Base-by-base conservation (phyloP, 2,113 vertebrate genomes). In the Hypanus sabinus region DNA sequence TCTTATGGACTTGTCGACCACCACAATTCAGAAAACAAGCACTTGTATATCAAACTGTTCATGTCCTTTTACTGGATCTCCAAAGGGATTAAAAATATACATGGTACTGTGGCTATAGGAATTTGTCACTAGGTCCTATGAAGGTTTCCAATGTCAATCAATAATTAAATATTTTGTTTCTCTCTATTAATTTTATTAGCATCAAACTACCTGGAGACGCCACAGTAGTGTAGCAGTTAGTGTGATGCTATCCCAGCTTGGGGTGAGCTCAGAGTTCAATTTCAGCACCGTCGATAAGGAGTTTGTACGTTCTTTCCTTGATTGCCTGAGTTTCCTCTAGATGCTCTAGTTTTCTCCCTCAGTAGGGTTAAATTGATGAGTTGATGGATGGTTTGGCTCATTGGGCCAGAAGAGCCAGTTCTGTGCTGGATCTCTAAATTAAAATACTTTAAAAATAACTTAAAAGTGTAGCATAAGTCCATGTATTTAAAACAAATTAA, bases 21-120 rank as follows among this genome's bases (percentile, higher is more conserved):
- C 91, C 91, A 93, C 9, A 12, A 73, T 55, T 93, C 70, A 93
- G 24, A 93, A 22, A 75, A 46, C 36, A 24, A 92, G 36, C 90
- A 38, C 68, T 22, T 0, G 73, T 38, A 14, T 55, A 55, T 71
- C 91, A 93, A 70, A 38, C 60, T 75, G 20, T 3, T 71, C 91
- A 36, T 36, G 33, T 33, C 33, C 90, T 12, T 92, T 92, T 38
- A 71, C 18, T 92, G 5, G 90, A 92, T 65, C 90, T 38, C 70
- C 91, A 93, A 55, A 33, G 68, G 70, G 36, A 93, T 73, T 16
- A 93, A 93, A 93, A 70, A 38, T 11, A 18, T 38, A 38, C 36
- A 30, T 46, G 33, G 36, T 70, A 27, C 33, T 71, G 65, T 73
- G n/a, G n/a, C 87, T 65, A 14, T 24, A 65, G 30, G 24, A 62